Base-by-base conservation (phyloP, 2,888 invertebrate genomes). In the Lepidocyrtoides sp. region DNA sequence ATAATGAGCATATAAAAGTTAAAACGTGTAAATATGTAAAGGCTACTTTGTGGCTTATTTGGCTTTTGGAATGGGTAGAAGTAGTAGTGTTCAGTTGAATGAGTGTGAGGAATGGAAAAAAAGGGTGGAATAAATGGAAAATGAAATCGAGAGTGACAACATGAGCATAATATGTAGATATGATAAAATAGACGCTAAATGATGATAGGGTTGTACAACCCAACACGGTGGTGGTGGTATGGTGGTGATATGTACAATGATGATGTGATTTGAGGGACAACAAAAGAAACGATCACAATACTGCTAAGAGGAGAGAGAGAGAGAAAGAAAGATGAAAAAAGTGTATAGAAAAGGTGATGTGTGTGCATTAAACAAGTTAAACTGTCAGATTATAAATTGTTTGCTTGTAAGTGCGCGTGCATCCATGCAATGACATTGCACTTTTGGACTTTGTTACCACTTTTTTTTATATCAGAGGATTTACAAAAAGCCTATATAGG, bases 341-440 rank as follows among this genome's bases (percentile, higher is more conserved):
- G 26, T 2, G 14, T 29, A 29, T n/a, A 20, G 57, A 20, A 75
- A 75, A 72, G 41, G 20, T 17, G 57, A 57, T 17, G 57, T 69
- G 4, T 36, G n/a, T 36, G 10, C 20, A 36, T 20, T 54, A 57
- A 57, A 36, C 51, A 79, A 79, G 57, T 57, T 57, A 20, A 57
- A 79, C 51, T 32, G 79, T 36, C 54, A 54, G 20, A 77, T 77
- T 51, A 79, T n/a, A 32, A 57, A 54, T 79, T 32, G 36, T 51
- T 77, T 77, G 29, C 17, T 66, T 69, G 32, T 69, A 51, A 48
- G 48, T 79, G 54, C 23, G 32, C 44, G 32, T 54, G 79, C 60
- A 82, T 41, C 60, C 82, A 82, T 82, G 82, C 44, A 63, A 82
- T 82, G 82, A 82, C 82, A 82, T 63, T 63, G 82, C 82, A 41